These are phyloP conservation scores for Chymomyza procnemis DNA, from an alignment of 2,888 invertebrate species.

Conservation along the genomic window DNA sequence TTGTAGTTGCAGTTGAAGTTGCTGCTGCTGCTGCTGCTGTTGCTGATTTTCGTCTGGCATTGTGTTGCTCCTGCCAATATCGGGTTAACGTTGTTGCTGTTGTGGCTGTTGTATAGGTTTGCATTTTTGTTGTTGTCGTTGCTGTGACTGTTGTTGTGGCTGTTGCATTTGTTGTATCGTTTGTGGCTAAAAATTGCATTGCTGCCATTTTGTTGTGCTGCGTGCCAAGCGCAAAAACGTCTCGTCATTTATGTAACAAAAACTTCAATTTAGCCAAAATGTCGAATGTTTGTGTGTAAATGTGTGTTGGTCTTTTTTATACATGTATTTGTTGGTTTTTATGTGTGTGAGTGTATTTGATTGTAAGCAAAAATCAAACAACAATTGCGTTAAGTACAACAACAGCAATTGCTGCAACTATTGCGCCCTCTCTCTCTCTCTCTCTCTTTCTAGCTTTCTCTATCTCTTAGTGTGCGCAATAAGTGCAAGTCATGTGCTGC, in stretches of 20 bases:
- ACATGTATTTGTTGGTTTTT: neutral
- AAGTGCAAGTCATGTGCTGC: too few species aligned
- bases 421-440: neutral
- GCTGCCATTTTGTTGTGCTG: slow-evolving; percentile 60
- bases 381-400: slow-evolving; percentile 15
- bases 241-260: slow-evolving; percentile 67
- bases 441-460: neutral
- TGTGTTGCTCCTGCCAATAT: slow-evolving; percentile 32
- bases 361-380: slow-evolving; percentile 5
- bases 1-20: too few species aligned
- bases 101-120: slow-evolving; percentile 33
- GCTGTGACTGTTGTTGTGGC: slow-evolving; percentile 29
- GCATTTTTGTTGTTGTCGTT: slow-evolving; percentile 25
- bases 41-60: slow-evolving; percentile 58
- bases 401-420: neutral
- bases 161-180: slow-evolving; percentile 35
- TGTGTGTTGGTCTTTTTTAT: neutral
- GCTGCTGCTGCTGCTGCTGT: slow-evolving; percentile 24
- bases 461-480: neutral
- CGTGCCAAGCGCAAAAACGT: slow-evolving; percentile 50
- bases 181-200: slow-evolving; percentile 58
- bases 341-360: neutral
- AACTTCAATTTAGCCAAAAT: slow-evolving; percentile 44
- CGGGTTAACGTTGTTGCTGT: slow-evolving; percentile 23
- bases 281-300: slow-evolving; percentile 25